Conservation (phyloP, 2,888 invertebrate species). For the Ectemnius cavifrons region DNA sequence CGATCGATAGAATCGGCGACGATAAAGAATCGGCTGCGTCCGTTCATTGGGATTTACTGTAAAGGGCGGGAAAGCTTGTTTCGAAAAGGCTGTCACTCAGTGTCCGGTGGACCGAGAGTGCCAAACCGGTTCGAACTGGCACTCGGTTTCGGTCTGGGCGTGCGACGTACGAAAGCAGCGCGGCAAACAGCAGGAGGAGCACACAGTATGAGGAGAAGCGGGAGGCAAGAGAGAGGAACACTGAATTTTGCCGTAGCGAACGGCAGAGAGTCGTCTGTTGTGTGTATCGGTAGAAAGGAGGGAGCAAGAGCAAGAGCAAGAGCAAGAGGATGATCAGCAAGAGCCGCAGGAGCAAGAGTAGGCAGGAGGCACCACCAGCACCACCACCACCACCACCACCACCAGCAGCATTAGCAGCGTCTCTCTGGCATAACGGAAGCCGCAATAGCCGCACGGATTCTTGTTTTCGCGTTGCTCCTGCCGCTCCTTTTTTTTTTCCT, state of each 20-base stretch:
- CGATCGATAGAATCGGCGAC: neutral
- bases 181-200: neutral
- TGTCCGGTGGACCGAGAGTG: slow-evolving; percentile 45
- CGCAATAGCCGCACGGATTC: slow-evolving; percentile 70
- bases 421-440: slow-evolving; percentile 67
- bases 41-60: slow-evolving; percentile 21
- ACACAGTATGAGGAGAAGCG: no score
- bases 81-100: slow-evolving; percentile 61
- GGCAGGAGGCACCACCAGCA: slow-evolving; percentile 18
- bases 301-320: neutral
- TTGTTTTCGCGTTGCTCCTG: slow-evolving; percentile 66
- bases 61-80: slow-evolving; percentile 50
- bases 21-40: neutral
- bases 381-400: slow-evolving; percentile 14
- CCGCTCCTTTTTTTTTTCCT: slow-evolving; percentile 35
- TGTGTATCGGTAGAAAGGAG: no score
- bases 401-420: slow-evolving; percentile 38
- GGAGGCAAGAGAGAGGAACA: no score
- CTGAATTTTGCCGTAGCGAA: neutral
- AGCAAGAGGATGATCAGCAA: neutral
- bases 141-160: slow-evolving; percentile 45
- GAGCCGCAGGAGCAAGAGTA: slow-evolving; percentile 9
- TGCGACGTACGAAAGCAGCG: slow-evolving; percentile 33
- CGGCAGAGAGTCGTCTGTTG: no score
- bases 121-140: slow-evolving; percentile 59